Evolutionary conservation across 2,888 invertebrate genomes (phyloP), one percentile per base, ranked within the genome.

Genomic region (Blastobasis lacticolella): DNA sequence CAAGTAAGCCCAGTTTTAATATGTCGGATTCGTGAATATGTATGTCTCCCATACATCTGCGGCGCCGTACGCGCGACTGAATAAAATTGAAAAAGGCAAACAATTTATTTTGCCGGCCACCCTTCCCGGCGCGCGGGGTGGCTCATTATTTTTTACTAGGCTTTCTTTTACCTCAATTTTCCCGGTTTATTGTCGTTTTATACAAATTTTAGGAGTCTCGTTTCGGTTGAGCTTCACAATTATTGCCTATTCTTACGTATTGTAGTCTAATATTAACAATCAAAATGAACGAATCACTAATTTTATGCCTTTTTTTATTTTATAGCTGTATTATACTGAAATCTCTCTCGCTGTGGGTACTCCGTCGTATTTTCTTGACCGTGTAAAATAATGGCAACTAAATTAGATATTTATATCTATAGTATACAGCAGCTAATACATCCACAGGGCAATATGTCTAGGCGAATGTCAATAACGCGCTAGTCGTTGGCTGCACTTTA

Each of bases 71-170:
- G 58, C 53, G 57, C 54, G 57, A 61, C 60, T 63, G 62, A 65
- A 60, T 71, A 69, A 75, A 81, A 81, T 82, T 82, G 80, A 79
- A 83, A 81, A 78, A 78, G 75, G 73, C 77, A 73, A 80, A 80
- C 78, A 81, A 81, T 83, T 84, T 83, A 81, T 83, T 78, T 76
- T 69, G 42, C 42, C 68, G 69, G 65, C 73, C 71, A 66, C 78
- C 78, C 73, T 69, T 70, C 62, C 66, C 64, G 64, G 63, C 69
- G 55, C 65, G 60, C 64, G 71, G 69, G 66, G 78, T 65, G 71
- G 68, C 65, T 78, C 75, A 81, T 86, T 83, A 85, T 81, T 82
- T 86, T 85, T 86, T 82, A 83, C 74, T 75, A 60, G 57, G 67
- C 72, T 69, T 78, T 73, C 75, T 77, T 76, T 80, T 73, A 74